These are phyloP conservation scores for Thamnophis elegans DNA, from an alignment of 2,797 vertebrate genomes.

Conservation along the genomic window DNA sequence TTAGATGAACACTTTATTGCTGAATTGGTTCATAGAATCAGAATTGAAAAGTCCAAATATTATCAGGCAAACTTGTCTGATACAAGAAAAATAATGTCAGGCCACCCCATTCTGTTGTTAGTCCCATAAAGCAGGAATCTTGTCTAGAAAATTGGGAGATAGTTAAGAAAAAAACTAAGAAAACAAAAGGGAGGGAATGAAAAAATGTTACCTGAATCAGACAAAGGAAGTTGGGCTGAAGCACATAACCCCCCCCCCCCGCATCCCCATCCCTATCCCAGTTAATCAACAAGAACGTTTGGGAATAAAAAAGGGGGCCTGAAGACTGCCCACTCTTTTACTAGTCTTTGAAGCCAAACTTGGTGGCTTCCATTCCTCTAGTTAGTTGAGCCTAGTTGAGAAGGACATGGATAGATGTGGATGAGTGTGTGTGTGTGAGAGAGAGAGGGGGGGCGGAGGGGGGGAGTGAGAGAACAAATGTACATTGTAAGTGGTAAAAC, in stretches of 20 bases:
- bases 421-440: not conserved
- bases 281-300: not conserved
- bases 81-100: not conserved
- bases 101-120: not conserved
- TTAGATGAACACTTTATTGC: not conserved
- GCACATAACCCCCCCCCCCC: not conserved
- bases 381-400: not conserved
- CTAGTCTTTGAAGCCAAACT: not conserved
- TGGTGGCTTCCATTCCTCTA: not conserved
- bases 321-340: not conserved
- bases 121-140: not conserved
- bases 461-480: not conserved
- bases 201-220: not conserved
- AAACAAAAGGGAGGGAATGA: not conserved
- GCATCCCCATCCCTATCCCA: not conserved
- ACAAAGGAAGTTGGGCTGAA: not conserved
- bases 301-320: not conserved
- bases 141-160: not conserved
- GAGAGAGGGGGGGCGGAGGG: accelerated
- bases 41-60: not conserved
- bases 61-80: not conserved
- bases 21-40: not conserved
- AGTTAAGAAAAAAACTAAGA: not conserved
- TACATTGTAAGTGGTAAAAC: not conserved
- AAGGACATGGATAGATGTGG: not conserved